These are phyloP conservation scores for Carcinoscorpius rotundicauda DNA, from an alignment of 1,140 invertebrate species.

Conservation along the genomic window DNA sequence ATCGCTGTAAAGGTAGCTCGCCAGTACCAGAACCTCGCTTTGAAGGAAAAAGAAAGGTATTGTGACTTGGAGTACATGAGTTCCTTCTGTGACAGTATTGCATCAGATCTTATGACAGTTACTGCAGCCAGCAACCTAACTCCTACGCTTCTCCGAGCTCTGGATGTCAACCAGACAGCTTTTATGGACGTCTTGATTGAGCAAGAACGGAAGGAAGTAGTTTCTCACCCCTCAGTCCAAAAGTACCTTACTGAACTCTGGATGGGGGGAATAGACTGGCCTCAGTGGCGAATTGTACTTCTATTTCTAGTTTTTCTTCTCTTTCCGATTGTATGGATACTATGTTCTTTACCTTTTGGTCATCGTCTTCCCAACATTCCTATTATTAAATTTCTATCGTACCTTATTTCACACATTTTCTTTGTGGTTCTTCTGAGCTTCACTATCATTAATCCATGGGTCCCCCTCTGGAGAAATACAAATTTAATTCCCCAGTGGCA, in stretches of 20 bases:
- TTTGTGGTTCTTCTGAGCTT: slow-evolving; percentile 84
- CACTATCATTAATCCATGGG: slow-evolving; percentile 73
- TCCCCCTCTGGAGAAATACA: slow-evolving; percentile 35
- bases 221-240: slow-evolving; percentile 36
- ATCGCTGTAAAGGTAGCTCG: slow-evolving; percentile 94
- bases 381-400: slow-evolving; percentile 99
- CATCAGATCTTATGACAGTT: slow-evolving; percentile 84
- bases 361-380: slow-evolving; percentile 81
- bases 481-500: slow-evolving; percentile 61
- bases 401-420: slow-evolving; percentile 95
- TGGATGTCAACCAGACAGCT: slow-evolving; percentile 79
- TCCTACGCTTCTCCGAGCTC: slow-evolving; percentile 76
- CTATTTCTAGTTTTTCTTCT: slow-evolving; percentile 83
- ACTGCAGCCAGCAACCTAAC: slow-evolving; percentile 88
- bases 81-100: slow-evolving; percentile 92
- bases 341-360: slow-evolving; percentile 86
- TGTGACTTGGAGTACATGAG: slow-evolving; percentile 90
- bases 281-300: slow-evolving; percentile 82
- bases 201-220: slow-evolving; percentile 80
- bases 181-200: slow-evolving; percentile 97
- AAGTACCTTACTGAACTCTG: slow-evolving; percentile 74
- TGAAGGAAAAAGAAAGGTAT: slow-evolving; percentile 86
- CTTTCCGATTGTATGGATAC: slow-evolving; percentile 90
- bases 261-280: slow-evolving; percentile 91
- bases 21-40: slow-evolving; percentile 56